These are phyloP conservation scores for Drosophila tanythrix DNA, from an alignment of 2,888 invertebrate genomes.

Conservation along the genomic window DNA sequence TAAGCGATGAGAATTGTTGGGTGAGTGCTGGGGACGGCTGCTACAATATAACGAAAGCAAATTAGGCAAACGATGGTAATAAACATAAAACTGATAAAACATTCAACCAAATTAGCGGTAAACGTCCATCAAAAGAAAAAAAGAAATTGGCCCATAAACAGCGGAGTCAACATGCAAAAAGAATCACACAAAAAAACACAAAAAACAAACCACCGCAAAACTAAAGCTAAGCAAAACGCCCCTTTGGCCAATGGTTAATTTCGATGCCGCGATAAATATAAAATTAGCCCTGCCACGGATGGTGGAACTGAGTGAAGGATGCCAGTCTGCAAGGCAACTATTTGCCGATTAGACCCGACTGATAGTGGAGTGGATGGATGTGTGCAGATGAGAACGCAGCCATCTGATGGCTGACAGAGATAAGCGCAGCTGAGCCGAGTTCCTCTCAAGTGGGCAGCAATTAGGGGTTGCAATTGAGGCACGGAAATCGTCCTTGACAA, in stretches of 20 bases:
- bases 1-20: not conserved
- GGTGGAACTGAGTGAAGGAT: slow-evolving; percentile 29
- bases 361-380: slow-evolving; percentile 48
- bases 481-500: slow-evolving; percentile 62
- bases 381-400: slow-evolving; percentile 53
- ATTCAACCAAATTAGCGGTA: slow-evolving; percentile 33
- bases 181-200: slow-evolving; percentile 30
- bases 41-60: slow-evolving; percentile 30
- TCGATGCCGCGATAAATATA: slow-evolving; percentile 64
- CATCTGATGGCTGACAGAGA: slow-evolving; percentile 69
- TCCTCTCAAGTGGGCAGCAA: slow-evolving; percentile 71
- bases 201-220: slow-evolving; percentile 40
- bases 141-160: slow-evolving; percentile 62
- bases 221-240: slow-evolving; percentile 64
- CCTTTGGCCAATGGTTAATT: slow-evolving; percentile 61
- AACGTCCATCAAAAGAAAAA: slow-evolving; percentile 38
- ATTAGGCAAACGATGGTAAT: slow-evolving; percentile 44
- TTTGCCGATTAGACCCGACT: slow-evolving; percentile 48
- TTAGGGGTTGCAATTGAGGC: slow-evolving; percentile 68
- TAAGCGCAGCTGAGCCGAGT: slow-evolving; percentile 65
- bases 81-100: slow-evolving; percentile 25
- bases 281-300: slow-evolving; percentile 47
- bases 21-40: not conserved
- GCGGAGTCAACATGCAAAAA: slow-evolving; percentile 23
- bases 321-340: slow-evolving; percentile 39